Evolutionary conservation across 2,797 vertebrate genomes (phyloP).

Genomic region (Rhyacichthys aspro): DNA sequence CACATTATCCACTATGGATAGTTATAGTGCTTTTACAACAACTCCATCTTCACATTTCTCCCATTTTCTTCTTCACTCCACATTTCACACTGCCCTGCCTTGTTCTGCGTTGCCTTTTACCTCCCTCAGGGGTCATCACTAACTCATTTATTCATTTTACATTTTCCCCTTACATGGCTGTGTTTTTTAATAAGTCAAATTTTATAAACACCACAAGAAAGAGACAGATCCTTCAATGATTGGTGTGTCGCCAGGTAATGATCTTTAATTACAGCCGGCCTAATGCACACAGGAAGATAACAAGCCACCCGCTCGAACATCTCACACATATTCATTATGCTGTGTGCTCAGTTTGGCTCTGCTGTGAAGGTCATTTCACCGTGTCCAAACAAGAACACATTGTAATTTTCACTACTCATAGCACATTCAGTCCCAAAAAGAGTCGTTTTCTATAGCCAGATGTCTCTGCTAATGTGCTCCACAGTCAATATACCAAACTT

Average conservation of each 20-base stretch:
- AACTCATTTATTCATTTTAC: constrained; percentile 31
- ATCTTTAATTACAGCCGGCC: constrained; percentile 69
- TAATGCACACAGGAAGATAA: constrained; percentile 61
- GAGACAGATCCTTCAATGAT: constrained; percentile 54
- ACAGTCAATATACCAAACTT: too few species aligned
- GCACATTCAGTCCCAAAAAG: too few species aligned
- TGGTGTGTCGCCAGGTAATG: constrained; percentile 68
- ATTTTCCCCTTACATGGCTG: constrained; percentile 27
- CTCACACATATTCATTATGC: constrained; percentile 35
- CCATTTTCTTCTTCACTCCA: constrained; percentile 27
- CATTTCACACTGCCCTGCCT: constrained; percentile 29
- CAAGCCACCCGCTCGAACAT: constrained; percentile 46
- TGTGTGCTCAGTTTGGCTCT: background rate
- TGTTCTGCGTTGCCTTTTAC: constrained; percentile 28
- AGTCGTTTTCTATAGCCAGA: too few species aligned
- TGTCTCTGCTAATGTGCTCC: too few species aligned
- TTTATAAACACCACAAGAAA: constrained; percentile 21
- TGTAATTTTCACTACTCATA: too few species aligned
- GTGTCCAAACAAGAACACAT: too few species aligned
- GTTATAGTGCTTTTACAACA: constrained; percentile 42
- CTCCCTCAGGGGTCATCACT: background rate
- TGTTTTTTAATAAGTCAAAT: constrained; percentile 4
- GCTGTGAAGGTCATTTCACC: too few species aligned
- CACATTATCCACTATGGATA: constrained; percentile 40
- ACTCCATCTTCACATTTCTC: constrained; percentile 20